These are phyloP conservation scores for Sceloporus undulatus DNA, from an alignment of 2,113 vertebrate species.

Conservation along the genomic window DNA sequence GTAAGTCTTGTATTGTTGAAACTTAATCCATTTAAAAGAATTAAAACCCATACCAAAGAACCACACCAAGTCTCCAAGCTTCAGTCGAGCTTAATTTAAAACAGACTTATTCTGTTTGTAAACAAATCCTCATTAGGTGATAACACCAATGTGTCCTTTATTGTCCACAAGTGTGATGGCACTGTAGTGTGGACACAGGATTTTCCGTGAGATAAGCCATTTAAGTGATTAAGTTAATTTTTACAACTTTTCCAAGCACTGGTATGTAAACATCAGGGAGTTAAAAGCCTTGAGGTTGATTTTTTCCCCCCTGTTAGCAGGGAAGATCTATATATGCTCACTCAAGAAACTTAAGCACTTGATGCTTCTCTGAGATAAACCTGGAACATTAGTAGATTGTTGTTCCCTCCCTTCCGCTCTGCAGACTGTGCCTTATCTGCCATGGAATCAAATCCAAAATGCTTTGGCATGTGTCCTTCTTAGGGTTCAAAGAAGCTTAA, in stretches of 20 bases:
- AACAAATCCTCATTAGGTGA: slow-evolving; percentile 18
- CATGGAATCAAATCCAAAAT: slow-evolving; percentile 53
- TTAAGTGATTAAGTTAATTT: slow-evolving; percentile 28
- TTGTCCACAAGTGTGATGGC: slow-evolving; percentile 8
- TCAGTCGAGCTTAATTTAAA: slow-evolving; percentile 7
- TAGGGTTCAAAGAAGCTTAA: slow-evolving; percentile 61
- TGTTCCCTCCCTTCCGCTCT: slow-evolving; percentile 13
- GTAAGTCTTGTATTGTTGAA: not conserved
- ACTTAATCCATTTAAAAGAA: not conserved
- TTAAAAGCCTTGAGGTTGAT: slow-evolving; percentile 16
- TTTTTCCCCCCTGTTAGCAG: slow-evolving; percentile 32
- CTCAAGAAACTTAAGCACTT: slow-evolving; percentile 45
- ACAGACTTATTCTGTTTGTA: not conserved
- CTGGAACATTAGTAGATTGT: not conserved
- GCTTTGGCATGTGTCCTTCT: slow-evolving; percentile 56
- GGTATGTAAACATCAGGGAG: slow-evolving; percentile 18
- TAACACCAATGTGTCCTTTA: slow-evolving; percentile 3
- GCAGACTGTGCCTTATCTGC: slow-evolving; percentile 64
- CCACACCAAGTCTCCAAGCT: not conserved
- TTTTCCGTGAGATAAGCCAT: slow-evolving; percentile 8
- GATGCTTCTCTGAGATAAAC: slow-evolving; percentile 52
- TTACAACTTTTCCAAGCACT: slow-evolving; percentile 17
- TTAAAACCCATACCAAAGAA: slow-evolving; percentile 1
- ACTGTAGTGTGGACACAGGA: not conserved
- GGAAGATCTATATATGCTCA: slow-evolving; percentile 43